phyloP scores from a whole-genome alignment of 2,113 vertebrate genomes.

The Fulmarus glacialis region DNA sequence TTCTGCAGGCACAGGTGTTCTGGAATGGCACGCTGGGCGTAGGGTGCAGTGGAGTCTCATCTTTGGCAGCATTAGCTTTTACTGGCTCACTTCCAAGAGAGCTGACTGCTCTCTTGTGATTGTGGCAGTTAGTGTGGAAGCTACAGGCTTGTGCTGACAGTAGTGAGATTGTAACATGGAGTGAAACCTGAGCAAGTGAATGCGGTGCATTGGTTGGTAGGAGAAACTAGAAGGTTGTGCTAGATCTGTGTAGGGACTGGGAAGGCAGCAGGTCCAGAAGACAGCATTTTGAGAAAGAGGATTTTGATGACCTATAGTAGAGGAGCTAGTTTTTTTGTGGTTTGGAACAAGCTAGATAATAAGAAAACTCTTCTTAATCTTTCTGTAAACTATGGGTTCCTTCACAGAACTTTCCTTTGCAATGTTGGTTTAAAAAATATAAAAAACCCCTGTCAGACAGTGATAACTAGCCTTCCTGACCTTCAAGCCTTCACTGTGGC shows the following conservation, averaged over 20 bases:
- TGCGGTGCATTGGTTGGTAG: not conserved
- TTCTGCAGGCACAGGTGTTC: not conserved
- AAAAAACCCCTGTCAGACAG: rapidly evolving
- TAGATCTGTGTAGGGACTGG: not conserved
- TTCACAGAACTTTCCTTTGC: not conserved
- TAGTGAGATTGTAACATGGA: not conserved
- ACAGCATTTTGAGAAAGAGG: not conserved
- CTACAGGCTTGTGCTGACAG: not conserved
- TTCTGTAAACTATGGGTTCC: not conserved
- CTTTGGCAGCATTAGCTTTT: not conserved
- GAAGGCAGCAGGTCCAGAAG: not conserved
- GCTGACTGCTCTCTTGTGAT: not conserved
- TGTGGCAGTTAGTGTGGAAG: not conserved
- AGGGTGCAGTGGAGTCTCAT: not conserved
- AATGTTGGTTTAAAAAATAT: not conserved
- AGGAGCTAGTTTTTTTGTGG: not conserved
- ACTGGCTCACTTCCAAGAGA: not conserved
- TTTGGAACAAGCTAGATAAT: not conserved
- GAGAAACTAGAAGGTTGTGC: not conserved
- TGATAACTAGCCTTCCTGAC: not conserved
- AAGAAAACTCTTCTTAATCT: not conserved
- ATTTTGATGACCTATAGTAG: not conserved
- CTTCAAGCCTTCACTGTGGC: not conserved
- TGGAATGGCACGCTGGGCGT: rapidly evolving
- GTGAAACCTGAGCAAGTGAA: not conserved